A percentile compares a stretch with the other conserved stretches of the same genome.
Evolutionary conservation across 2,888 invertebrate genomes (phyloP).

Genomic region (Teleiodes luculella): DNA sequence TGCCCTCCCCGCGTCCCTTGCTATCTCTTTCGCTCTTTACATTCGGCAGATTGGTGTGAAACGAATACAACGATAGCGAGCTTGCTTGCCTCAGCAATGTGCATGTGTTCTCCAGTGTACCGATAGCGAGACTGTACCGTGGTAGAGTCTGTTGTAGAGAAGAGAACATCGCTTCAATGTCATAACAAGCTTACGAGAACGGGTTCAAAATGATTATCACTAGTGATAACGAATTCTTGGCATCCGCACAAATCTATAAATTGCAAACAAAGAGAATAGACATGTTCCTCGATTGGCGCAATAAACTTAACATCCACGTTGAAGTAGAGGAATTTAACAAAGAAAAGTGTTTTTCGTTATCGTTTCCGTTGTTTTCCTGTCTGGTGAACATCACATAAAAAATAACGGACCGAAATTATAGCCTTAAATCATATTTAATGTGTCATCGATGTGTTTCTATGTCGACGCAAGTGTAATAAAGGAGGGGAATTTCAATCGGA

Average conservation of each 20-base stretch:
- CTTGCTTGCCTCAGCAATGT: neutral
- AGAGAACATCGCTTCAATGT: constrained; percentile 15
- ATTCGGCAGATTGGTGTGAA: constrained; percentile 37
- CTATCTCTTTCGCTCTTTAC: constrained; percentile 54
- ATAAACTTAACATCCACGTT: neutral
- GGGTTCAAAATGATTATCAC: constrained; percentile 13
- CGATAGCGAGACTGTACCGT: constrained; percentile 32
- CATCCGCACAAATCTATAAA: constrained; percentile 4
- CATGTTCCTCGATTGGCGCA: neutral
- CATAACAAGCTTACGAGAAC: constrained; percentile 16
- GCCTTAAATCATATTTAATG: constrained; percentile 33
- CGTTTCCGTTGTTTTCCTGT: neutral
- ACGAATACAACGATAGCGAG: constrained; percentile 53
- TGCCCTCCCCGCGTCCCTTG: constrained; percentile 51
- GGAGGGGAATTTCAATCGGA: constrained; percentile 17
- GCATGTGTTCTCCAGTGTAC: constrained; percentile 10
- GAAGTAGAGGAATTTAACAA: neutral
- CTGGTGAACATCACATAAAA: neutral
- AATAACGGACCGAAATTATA: constrained; percentile 4
- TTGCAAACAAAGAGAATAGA: constrained; percentile 2
- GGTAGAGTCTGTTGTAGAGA: constrained; percentile 19
- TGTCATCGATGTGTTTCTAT: constrained; percentile 31
- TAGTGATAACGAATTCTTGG: constrained; percentile 16
- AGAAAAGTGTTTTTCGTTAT: neutral
- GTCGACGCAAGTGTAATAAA: constrained; percentile 20